Percentiles rank a stretch among this genome's conserved stretches.
These are phyloP conservation scores for Rachycentron canadum DNA, from an alignment of 2,797 vertebrate species.

Conservation along the genomic window DNA sequence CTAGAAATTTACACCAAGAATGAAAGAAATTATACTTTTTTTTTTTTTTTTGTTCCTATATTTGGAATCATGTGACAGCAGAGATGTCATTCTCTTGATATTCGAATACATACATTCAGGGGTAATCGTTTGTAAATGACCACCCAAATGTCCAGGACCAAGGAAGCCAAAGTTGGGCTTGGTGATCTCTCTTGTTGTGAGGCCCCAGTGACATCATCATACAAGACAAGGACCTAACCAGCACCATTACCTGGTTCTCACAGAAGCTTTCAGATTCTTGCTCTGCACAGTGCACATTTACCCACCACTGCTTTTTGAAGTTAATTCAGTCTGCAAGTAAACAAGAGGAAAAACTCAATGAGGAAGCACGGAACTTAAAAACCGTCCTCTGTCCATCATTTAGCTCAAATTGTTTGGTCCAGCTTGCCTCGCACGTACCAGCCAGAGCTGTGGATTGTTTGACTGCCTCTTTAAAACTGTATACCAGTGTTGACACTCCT, in stretches of 20 bases:
- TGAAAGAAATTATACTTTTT: not conserved
- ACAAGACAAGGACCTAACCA: not conserved
- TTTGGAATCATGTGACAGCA: too few species aligned
- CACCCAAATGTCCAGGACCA: not conserved
- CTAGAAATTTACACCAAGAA: not conserved
- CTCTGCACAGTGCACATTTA: not conserved
- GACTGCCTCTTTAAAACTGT: slow-evolving; percentile 60
- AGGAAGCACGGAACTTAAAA: slow-evolving; percentile 33
- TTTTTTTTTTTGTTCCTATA: too few species aligned
- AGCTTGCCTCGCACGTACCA: slow-evolving; percentile 47
- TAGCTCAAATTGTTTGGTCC: slow-evolving; percentile 61
- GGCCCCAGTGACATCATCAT: slow-evolving; percentile 1
- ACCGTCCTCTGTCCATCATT: slow-evolving; percentile 44
- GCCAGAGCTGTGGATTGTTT: slow-evolving; percentile 51
- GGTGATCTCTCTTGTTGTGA: not conserved
- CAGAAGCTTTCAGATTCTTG: not conserved
- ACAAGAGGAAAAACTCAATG: slow-evolving; percentile 30
- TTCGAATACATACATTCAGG: not conserved
- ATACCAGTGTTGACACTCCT: slow-evolving; percentile 59
- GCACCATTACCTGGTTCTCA: not conserved
- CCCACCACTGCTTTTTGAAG: slow-evolving; percentile 18
- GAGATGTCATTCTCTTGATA: not conserved
- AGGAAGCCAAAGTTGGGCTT: slow-evolving; percentile 13
- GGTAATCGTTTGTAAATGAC: slow-evolving; percentile 1
- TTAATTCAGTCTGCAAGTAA: slow-evolving; percentile 36